Evolutionary conservation across 2,888 invertebrate genomes (phyloP).

Genomic region (Drosophila maculinotata): DNA sequence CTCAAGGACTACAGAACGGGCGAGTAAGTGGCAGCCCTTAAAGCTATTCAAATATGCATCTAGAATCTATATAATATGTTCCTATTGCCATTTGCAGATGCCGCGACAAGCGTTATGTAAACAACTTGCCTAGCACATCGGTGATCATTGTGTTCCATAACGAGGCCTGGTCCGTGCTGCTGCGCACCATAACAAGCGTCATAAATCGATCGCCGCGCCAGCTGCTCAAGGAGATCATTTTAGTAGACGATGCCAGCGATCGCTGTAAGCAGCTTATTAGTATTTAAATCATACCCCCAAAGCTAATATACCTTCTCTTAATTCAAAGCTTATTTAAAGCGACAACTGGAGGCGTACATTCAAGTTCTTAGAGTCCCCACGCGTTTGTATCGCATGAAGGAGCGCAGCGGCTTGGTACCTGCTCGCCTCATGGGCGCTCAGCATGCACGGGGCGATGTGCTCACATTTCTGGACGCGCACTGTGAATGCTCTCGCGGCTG

Average conservation of each 20-base stretch:
- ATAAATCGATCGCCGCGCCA: slow-evolving; percentile 93
- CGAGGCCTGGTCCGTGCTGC: slow-evolving; percentile 98
- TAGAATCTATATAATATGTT: neutral
- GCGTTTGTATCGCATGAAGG: slow-evolving; percentile 88
- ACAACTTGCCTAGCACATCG: slow-evolving; percentile 92
- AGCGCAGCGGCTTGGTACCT: slow-evolving; percentile 92
- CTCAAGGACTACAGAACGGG: slow-evolving; percentile 94
- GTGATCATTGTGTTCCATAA: slow-evolving; percentile 99
- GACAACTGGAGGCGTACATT: slow-evolving; percentile 89
- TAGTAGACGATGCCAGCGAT: slow-evolving; percentile 95
- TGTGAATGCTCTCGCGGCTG: slow-evolving; percentile 95
- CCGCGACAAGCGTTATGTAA: slow-evolving; percentile 86
- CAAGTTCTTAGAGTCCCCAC: slow-evolving; percentile 88
- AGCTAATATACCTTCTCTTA: neutral
- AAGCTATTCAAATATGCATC: neutral
- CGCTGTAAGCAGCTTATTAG: slow-evolving; percentile 87
- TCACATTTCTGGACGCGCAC: slow-evolving; percentile 98
- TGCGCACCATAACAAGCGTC: slow-evolving; percentile 97
- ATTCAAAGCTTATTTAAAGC: slow-evolving; percentile 87
- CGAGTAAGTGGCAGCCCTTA: slow-evolving; percentile 86
- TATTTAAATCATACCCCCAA: neutral
- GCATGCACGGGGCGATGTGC: slow-evolving; percentile 89
- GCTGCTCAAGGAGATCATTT: slow-evolving; percentile 92
- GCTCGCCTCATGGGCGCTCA: slow-evolving; percentile 92
- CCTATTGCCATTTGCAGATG: slow-evolving; percentile 86